These are phyloP conservation scores for Aptenodytes patagonicus DNA, from an alignment of 2,113 vertebrate genomes.

Conservation along the genomic window DNA sequence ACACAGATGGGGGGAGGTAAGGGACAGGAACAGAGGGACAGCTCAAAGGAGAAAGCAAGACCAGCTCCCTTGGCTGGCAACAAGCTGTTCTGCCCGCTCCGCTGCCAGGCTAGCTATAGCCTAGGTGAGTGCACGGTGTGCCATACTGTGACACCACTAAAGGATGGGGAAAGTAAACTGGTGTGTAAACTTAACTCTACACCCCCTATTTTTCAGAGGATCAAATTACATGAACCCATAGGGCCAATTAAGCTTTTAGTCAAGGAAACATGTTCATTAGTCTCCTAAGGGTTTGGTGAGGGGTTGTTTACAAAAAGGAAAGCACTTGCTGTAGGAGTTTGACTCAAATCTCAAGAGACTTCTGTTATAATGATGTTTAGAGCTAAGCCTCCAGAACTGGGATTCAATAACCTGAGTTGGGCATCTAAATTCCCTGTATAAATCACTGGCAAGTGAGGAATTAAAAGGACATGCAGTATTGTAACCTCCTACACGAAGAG, in stretches of 20 bases:
- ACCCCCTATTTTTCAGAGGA: background rate
- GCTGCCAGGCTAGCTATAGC: background rate
- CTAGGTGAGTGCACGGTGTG: background rate
- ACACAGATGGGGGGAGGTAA: background rate
- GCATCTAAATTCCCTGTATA: background rate
- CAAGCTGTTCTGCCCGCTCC: background rate
- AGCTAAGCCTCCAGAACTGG: background rate
- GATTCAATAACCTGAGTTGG: background rate
- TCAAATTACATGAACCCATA: constrained; percentile 18
- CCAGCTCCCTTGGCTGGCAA: background rate
- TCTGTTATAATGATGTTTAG: background rate
- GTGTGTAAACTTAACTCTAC: background rate
- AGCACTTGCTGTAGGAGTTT: background rate
- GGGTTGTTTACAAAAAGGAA: constrained; percentile 41
- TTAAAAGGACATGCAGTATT: background rate
- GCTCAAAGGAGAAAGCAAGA: background rate
- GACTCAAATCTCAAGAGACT: constrained; percentile 19
- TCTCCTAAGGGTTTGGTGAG: constrained; percentile 20
- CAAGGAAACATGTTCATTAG: constrained; percentile 29
- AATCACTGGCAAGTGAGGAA: background rate
- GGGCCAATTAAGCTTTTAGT: constrained; percentile 17
- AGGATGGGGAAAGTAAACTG: constrained; percentile 7
- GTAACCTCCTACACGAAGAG: background rate
- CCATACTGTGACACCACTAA: background rate
- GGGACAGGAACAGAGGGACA: background rate